Evolutionary conservation across 30 jellyfish, hydroid and myxozoan genomes (phyloP), one percentile per base, ranked within the genome.

Genomic region (Aurelia coerulea): DNA sequence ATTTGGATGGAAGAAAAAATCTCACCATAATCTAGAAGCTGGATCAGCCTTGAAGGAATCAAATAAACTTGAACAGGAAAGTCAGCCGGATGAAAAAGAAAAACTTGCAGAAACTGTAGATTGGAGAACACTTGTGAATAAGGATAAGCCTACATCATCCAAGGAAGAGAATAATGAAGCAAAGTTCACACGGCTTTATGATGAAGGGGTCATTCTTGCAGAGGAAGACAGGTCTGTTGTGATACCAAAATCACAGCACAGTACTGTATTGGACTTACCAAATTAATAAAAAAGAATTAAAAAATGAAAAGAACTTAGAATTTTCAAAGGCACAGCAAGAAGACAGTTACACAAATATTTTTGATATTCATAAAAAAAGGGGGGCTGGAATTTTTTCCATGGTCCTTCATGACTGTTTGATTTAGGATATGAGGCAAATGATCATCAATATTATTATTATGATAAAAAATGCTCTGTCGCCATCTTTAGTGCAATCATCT

Each of bases 121-220:
- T 62, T 87, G 96, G 96, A 72, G 54, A 76, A 50, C 60, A 11
- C 83, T 76, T n/a, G 62, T 68, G 12, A 87, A 46, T 14, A 59
- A 77, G 12, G 60, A 37, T 23, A 77, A 76, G 29, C 29, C 29
- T 23, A 23, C 29, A 69, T 29, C 79, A 39, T 7, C 16, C 11
- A 32, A n/a, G 11, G 41, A 52, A 33, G 96, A 87, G 65, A 62
- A 67, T 54, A 39, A 49, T 37, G 42, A 12, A 34, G 85, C 62
- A 11, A 87, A 87, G 62, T 76, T 56, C n/a, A 49, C 19, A 6
- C 76, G 96, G 68, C 90, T 87, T 16, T 59, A 69, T 37, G 86
- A 87, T 35, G 90, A 87, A 65, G 96, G 96, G 34, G 75, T 74
- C 0, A 33, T 64, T 10, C 80, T 87, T 11, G 96, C 96, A 73